Evolutionary conservation across 2,888 invertebrate genomes (phyloP).

Genomic region (Labia minor): DNA sequence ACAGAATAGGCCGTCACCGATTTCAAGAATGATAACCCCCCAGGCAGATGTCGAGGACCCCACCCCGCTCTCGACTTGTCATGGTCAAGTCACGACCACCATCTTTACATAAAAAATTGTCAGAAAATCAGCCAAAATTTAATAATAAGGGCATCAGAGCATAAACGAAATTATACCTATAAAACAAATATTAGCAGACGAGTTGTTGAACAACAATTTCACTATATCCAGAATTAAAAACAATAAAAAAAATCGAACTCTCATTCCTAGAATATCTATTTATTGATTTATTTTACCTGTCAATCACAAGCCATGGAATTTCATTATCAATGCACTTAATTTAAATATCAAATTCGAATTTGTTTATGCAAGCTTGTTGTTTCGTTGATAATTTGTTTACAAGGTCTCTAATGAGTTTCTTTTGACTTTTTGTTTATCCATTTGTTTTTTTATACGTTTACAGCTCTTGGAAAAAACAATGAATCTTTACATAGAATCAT

Average conservation of each 20-base stretch:
- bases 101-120: not conserved
- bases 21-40: not conserved
- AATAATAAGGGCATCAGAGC: not conserved
- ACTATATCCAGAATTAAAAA: not conserved
- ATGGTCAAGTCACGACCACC: not conserved
- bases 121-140: not conserved
- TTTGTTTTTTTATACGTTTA: not conserved
- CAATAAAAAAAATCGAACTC: not conserved
- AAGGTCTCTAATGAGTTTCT: conserved; percentile 5
- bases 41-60: not conserved
- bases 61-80: not conserved
- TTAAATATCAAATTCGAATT: conserved; percentile 13
- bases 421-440: not conserved
- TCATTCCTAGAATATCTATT: not conserved
- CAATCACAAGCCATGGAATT: not conserved
- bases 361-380: not conserved
- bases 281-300: not conserved
- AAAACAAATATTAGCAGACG: not conserved
- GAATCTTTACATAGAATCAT: not conserved
- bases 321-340: not conserved
- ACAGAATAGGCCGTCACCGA: not conserved
- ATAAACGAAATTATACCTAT: not conserved
- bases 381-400: conserved; percentile 4
- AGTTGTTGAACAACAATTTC: not conserved
- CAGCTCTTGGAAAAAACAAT: not conserved